These are phyloP conservation scores for Nylanderia fulva DNA, from an alignment of 1,140 invertebrate species.

Conservation along the genomic window DNA sequence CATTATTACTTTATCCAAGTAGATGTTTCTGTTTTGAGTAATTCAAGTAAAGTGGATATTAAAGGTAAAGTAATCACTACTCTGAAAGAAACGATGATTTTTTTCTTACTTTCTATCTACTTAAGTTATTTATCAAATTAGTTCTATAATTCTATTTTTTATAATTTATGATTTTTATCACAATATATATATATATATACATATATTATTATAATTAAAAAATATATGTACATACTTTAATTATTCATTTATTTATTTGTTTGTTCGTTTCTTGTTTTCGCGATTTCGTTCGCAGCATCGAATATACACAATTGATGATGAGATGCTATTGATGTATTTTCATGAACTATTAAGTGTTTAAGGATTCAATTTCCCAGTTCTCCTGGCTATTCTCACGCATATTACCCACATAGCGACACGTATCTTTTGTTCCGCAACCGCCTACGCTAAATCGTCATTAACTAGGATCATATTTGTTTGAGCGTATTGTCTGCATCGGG, in stretches of 20 bases:
- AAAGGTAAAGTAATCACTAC: background rate
- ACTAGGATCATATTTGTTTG: constrained; percentile 77
- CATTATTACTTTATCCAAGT: constrained; percentile 52
- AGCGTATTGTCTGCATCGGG: constrained; percentile 73
- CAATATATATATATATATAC: background rate
- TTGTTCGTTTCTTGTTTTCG: background rate
- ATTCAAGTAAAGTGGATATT: constrained; percentile 16
- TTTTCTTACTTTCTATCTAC: background rate
- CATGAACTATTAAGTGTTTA: constrained; percentile 71
- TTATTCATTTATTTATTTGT: too few relatives aligned
- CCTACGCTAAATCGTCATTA: constrained; percentile 79
- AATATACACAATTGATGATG: background rate
- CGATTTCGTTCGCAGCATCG: background rate
- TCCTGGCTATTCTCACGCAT: background rate
- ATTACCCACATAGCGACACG: background rate
- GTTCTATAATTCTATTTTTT: background rate
- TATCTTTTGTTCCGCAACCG: constrained; percentile 68
- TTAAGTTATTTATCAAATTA: background rate
- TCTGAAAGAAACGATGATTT: background rate
- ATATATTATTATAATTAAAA: too few relatives aligned
- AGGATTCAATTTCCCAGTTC: constrained; percentile 64
- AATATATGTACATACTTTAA: too few relatives aligned
- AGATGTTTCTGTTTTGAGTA: background rate
- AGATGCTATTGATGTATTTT: constrained; percentile 18
- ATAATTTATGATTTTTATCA: background rate